Base-by-base conservation (phyloP, 2,797 vertebrate species). In the Loris lydekkerianus region DNA sequence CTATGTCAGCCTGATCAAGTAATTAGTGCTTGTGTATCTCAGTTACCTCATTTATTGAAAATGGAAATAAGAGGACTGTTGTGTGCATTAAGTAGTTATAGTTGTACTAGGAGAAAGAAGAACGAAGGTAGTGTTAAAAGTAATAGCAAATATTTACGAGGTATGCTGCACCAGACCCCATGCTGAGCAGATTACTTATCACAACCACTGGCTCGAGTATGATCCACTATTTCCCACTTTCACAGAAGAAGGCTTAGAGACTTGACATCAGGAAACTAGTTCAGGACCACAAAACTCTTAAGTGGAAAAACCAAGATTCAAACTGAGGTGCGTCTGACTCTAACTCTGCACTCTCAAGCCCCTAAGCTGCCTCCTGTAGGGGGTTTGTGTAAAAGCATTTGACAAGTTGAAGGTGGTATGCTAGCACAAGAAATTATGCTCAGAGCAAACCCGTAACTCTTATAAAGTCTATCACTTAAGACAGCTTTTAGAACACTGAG, bases 301-400 rank as follows among this genome's bases (percentile, higher is more conserved):
- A 80, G 8, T 23, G 6, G 11, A 60, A 75, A 84, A 93, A 63
- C 25, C 69, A 21, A 88, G 53, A 37, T 37, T 85, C 61, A 76
- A 37, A 73, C 58, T 25, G 25, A 80, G 40, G 23, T 65, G 37
- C 73, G 20, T 60, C 21, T 70, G 7, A 67, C 49, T 40, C 61
- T 65, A 67, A 37, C 21, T 34, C 40, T 75, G 10, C 7, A 61
- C 27, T 29, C 43, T 31, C 56, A 49, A 37, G 17, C n/a, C 17
- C 13, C 53, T 11, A 2, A 0, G 31, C 56, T 25, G 67, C 58
- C 61, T 63, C 7, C 4, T 0, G 0, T 2, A 81, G 20, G 2
- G 56, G 23, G 10, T 53, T 7, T 43, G 23, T 46, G 10, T 58
- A 20, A 92, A 86, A 89, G 76, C 14, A 49, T 61, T 63, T 25